phyloP scores from a whole-genome alignment of 2,113 vertebrate genomes.

The Myotis davidii region DNA sequence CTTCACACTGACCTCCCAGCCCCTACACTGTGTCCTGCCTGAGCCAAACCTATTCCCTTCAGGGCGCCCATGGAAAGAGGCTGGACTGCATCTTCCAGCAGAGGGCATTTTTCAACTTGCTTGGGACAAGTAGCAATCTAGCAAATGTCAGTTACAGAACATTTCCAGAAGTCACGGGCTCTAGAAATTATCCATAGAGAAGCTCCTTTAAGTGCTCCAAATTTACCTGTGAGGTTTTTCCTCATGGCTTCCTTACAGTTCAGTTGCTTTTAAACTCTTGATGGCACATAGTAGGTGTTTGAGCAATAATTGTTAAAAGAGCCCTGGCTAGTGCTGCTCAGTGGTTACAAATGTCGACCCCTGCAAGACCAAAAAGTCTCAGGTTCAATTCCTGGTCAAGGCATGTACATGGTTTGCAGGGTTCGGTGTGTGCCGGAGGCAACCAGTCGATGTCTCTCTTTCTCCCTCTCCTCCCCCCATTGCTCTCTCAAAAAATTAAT shows the following conservation, averaged over 20 bases:
- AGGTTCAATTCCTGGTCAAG: too few relatives aligned
- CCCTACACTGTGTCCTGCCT: background rate
- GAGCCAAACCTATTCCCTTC: background rate
- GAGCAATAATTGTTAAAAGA: background rate
- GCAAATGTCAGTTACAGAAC: background rate
- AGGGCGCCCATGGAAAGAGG: background rate
- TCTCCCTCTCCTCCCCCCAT: too few relatives aligned
- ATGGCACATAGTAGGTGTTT: background rate
- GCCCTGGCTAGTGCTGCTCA: too few relatives aligned
- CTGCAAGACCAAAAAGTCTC: too few relatives aligned
- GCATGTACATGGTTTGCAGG: too few relatives aligned
- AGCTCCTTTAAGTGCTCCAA: background rate
- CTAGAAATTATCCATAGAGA: background rate
- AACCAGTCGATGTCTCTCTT: too few relatives aligned
- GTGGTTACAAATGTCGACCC: too few relatives aligned
- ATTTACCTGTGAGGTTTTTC: background rate
- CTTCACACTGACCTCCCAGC: background rate
- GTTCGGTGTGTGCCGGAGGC: too few relatives aligned
- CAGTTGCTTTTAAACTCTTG: background rate
- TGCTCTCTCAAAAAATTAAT: too few relatives aligned
- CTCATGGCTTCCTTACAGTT: background rate
- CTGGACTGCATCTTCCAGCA: background rate
- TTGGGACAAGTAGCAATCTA: background rate
- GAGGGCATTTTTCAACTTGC: constrained; percentile 13
- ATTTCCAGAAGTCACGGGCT: background rate